These are phyloP conservation scores for Odontomachus brunneus DNA, from an alignment of 1,140 invertebrate species.

Conservation along the genomic window DNA sequence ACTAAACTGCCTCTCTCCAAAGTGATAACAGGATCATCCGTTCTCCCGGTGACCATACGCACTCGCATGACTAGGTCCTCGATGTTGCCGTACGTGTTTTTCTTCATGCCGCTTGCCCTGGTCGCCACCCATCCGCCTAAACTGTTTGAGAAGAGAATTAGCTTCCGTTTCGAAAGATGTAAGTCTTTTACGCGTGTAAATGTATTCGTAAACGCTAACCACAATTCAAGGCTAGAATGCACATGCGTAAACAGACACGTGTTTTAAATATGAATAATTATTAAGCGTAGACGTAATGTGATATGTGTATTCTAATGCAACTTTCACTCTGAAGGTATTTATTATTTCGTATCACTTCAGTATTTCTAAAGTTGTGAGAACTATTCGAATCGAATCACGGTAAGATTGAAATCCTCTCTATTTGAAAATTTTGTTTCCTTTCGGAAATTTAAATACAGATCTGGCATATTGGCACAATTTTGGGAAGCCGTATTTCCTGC, in stretches of 20 bases:
- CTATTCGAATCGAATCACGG: too few relatives aligned
- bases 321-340: too few relatives aligned
- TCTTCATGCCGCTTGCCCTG: slow-evolving; percentile 99
- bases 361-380: too few relatives aligned
- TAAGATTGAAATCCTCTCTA: too few relatives aligned
- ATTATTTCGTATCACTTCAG: too few relatives aligned
- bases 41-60: slow-evolving; percentile 91
- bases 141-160: slow-evolving; percentile 84
- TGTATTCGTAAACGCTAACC: background rate
- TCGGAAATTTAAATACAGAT: too few relatives aligned
- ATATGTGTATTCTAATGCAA: background rate
- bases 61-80: slow-evolving; percentile 97
- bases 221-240: background rate
- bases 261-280: background rate
- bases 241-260: background rate
- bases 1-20: slow-evolving; percentile 94
- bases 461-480: too few relatives aligned
- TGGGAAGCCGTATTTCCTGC: too few relatives aligned
- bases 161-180: slow-evolving; percentile 33
- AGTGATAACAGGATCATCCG: slow-evolving; percentile 88
- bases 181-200: background rate
- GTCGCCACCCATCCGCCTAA: slow-evolving; percentile 99
- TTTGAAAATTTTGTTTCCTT: too few relatives aligned
- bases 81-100: slow-evolving; percentile 99
- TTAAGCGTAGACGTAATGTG: background rate